Conservation (phyloP, 2,113 vertebrate species). For the Psammodynastes pulverulentus region DNA sequence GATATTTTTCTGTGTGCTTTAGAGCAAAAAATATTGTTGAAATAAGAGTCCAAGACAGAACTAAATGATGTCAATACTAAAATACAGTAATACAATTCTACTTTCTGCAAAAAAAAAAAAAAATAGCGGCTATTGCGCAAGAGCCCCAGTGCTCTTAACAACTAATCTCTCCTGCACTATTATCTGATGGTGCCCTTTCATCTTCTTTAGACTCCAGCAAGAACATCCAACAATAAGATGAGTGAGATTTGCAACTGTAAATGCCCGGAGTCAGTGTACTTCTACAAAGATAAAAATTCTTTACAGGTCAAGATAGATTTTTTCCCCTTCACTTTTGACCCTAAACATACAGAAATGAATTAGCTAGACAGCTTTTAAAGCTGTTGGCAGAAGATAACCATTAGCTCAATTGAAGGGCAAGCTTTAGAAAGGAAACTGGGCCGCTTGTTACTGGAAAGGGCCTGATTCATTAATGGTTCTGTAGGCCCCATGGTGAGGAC, state of each 20-base stretch:
- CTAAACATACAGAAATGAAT: constrained; percentile 51
- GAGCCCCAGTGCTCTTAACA: neutral
- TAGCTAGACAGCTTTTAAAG: constrained; percentile 60
- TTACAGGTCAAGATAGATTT: constrained; percentile 45
- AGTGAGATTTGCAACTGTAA: constrained; percentile 21
- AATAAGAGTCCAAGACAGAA: neutral
- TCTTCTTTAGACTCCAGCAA: neutral
- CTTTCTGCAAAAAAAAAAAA: neutral
- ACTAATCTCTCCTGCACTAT: neutral
- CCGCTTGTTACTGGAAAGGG: constrained; percentile 74
- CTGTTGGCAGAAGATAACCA: constrained; percentile 58
- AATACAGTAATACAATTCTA: neutral
- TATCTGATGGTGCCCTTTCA: neutral
- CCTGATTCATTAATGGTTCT: constrained; percentile 63
- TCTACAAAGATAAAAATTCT: constrained; percentile 17
- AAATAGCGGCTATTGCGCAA: neutral
- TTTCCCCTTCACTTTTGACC: constrained; percentile 37
- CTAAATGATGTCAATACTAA: neutral
- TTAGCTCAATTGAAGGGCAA: constrained; percentile 57
- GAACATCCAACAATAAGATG: neutral
- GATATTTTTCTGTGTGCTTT: neutral
- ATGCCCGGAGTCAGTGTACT: neutral
- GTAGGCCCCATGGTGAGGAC: constrained; percentile 66
- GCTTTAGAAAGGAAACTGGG: constrained; percentile 65
- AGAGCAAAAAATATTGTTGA: neutral